Evolutionary conservation across 2,797 vertebrate genomes (phyloP), one percentile per base, ranked within the genome.

Genomic region (Tachyglossus aculeatus): DNA sequence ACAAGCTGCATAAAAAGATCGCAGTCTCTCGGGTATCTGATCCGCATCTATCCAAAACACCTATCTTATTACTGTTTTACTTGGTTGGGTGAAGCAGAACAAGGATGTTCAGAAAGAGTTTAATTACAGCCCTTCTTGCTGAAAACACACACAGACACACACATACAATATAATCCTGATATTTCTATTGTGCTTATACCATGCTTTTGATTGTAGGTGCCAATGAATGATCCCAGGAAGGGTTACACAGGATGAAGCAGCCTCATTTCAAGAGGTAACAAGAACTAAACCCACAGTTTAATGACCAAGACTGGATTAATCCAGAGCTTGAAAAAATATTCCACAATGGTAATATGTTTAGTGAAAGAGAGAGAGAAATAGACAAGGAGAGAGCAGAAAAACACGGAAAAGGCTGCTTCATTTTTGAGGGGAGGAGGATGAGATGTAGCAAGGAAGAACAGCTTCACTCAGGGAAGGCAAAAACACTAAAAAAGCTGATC

Each of bases 1-100:
- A 75, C 21, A 71, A 21, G 25, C 18, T 68, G 25, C 36, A 69
- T 68, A 74, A 74, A 68, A 65, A 24, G 44, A 69, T 60, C 27
- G 65, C 43, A 78, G 61, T 33, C 16, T 2, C 70, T 68, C 73
- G 0, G 0, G 55, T 57, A 38, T n/a, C 36, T 67, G 27, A 63
- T 25, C 58, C 67, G 13, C 4, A 29, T 51, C 64, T 54, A 7
- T 18, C 66, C 41, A 59, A 74, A 84, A 63, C 15, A 82, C 29
- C 0, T 18, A 48, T 34, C 38, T 41, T 29, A 60, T 61, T 47
- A 51, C 50, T 43, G 31, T 15, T 67, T 77, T 39, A 47, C 61
- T 43, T 73, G 41, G 37, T 38, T 54, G 31, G 37, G 31, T 44
- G 24, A 79, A 47, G 12, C 27, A 67, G 50, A 31, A 77, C 31